Evolutionary conservation across 2,797 vertebrate species (phyloP), one percentile per base, ranked within the genome.

Genomic region (Botia almorhae): DNA sequence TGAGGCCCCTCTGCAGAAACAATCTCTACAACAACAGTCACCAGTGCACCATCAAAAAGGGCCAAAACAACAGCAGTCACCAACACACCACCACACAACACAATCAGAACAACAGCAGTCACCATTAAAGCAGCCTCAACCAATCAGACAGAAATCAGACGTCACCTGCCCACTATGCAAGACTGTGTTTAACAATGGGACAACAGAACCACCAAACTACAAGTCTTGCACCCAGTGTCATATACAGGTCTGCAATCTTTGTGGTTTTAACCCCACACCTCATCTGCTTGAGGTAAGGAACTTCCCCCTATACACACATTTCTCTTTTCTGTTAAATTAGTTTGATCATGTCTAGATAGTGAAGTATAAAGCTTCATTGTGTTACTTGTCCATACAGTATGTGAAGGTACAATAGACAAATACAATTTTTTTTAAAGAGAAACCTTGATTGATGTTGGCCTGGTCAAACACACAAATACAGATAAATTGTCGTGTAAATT

Each of bases 181-280:
- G 93, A 96, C 96, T 0, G 95, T 96, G 89, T 94, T 99, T 88
- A 98, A 97, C 1, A 90, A 97, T 85, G 94, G 95, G 85, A 93
- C 94, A 69, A 61, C 90, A 0, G 95, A 96, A 74, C 92, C 95
- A 0, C 93, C 95, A 74, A 99, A 99, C 92, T 97, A 97, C 90
- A 98, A 97, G 87, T 93, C 92, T 84, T 99, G 98, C 83, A 99
- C 98, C 0, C 95, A 96, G 90, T 99, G 98, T 90, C 94, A 90
- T 74, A 95, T 92, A 83, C 96, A 96, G 91, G 98, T 99, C 91
- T 99, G 98, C 90, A 98, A 96, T 91, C 92, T 97, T 86, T 99
- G 98, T 61, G 98, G 98, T 89, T 99, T 99, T 94, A 99, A 99
- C 92, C 98, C 98, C 1, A 96, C 97, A 0, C 98, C 98, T 55